A percentile compares a stretch with the other conserved stretches of the same genome.
These are phyloP conservation scores for Saguinus midas DNA, from an alignment of 2,113 vertebrate species.

Conservation along the genomic window DNA sequence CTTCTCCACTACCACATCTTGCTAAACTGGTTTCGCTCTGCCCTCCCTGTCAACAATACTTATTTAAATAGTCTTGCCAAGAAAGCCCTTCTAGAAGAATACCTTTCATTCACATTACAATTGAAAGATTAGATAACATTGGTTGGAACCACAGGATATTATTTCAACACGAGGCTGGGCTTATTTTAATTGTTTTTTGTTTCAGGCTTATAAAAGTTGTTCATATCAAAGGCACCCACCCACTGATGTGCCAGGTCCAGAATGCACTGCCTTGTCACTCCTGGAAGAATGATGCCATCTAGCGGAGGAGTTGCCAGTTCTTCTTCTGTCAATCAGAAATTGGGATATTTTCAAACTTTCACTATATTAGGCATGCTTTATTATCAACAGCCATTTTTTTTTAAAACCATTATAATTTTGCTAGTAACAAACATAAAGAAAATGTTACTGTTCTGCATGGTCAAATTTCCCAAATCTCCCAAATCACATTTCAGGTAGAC, in stretches of 20 bases:
- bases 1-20: background rate
- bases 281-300: slow-evolving; percentile 94
- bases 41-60: slow-evolving; percentile 42
- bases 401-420: background rate
- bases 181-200: background rate
- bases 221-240: slow-evolving; percentile 83
- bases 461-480: background rate
- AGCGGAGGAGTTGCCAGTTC: slow-evolving; percentile 93
- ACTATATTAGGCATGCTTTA: background rate
- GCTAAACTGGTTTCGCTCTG: slow-evolving; percentile 56
- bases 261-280: slow-evolving; percentile 91
- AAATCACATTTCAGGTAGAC: background rate
- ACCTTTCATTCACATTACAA: background rate
- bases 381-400: background rate
- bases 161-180: background rate
- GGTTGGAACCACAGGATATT: slow-evolving; percentile 20
- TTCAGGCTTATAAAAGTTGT: background rate
- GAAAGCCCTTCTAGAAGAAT: slow-evolving; percentile 31
- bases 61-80: slow-evolving; percentile 16
- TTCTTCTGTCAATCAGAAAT: slow-evolving; percentile 85
- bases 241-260: slow-evolving; percentile 88
- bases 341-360: slow-evolving; percentile 3
- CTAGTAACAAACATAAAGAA: background rate
- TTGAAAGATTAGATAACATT: slow-evolving; percentile 40
- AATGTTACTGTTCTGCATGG: background rate